Base-by-base conservation (phyloP, 23 tunicate genomes). In the Styela clava region DNA sequence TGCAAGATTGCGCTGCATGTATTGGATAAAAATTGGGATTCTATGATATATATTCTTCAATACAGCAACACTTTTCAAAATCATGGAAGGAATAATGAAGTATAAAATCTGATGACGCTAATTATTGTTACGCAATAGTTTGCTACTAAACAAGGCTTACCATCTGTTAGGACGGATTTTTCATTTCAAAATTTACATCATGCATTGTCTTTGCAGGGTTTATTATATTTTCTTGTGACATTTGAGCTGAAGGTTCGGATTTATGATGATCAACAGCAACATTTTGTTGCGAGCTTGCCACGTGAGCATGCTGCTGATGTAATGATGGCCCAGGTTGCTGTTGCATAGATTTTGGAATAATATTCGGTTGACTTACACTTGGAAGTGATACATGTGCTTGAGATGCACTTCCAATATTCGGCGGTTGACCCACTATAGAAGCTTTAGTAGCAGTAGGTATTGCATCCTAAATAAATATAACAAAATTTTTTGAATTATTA, bases 111-210 rank as follows among this genome's bases (percentile, higher is more conserved):
- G n/a, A n/a, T n/a, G n/a, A n/a, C n/a, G n/a, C n/a, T n/a, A n/a
- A n/a, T n/a, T n/a, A n/a, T n/a, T n/a, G n/a, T n/a, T n/a, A n/a
- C n/a, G n/a, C 12, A 44, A 44, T 44, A 12, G 9, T 44, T 44
- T 44, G 56, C 56, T 44, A 44, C 56, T 65, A 16, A 5, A 65
- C 29, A 18, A 27, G 70, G 30, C 31, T 5, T 27, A 65, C 29
- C 31, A 65, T 65, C 34, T 31, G 77, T 30, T 71, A 71, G 35
- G 77, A 71, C 35, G 77, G 77, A 32, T 32, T 71, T 26, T 71
- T 71, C 77, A 16, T 71, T 29, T 71, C 77, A 71, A 71, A 71
- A 32, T 71, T 71, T 21, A 16, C 20, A 35, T 71, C 77, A 32
- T 21, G 35, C 34, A 2, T 71, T 26, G 18, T 71, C 16, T 71